phyloP scores from a whole-genome alignment of 2,888 invertebrate genomes.

The Drosophila macrospina region DNA sequence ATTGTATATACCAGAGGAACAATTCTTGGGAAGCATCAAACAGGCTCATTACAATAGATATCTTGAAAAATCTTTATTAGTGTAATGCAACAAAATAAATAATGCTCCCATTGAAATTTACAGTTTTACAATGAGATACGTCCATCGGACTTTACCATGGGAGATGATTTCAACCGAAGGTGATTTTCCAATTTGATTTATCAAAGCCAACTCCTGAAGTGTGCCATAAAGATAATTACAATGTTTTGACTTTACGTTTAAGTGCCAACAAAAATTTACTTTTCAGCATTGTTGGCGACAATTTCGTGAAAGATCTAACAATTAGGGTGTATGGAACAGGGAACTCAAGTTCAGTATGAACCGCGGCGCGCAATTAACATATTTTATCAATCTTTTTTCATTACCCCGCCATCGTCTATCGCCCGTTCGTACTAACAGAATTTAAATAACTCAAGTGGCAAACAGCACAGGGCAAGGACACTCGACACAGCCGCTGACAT shows the following conservation, averaged over 20 bases:
- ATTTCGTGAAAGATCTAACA: slow-evolving; percentile 54
- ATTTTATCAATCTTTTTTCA: slow-evolving; percentile 75
- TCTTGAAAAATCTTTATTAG: too few relatives aligned
- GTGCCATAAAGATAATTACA: slow-evolving; percentile 56
- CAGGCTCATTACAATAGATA: too few relatives aligned
- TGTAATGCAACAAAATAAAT: too few relatives aligned
- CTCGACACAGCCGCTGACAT: slow-evolving; percentile 54
- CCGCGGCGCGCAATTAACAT: slow-evolving; percentile 74
- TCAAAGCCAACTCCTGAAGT: slow-evolving; percentile 21
- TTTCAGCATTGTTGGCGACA: slow-evolving; percentile 75
- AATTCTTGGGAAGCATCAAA: not conserved
- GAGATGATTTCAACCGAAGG: not conserved
- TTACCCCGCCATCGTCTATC: slow-evolving; percentile 21
- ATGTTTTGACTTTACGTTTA: slow-evolving; percentile 1
- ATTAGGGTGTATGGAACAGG: slow-evolving; percentile 8
- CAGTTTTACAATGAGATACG: too few relatives aligned
- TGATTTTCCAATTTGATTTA: not conserved
- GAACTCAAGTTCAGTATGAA: slow-evolving; percentile 19
- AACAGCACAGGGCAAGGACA: slow-evolving; percentile 66
- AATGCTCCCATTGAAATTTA: too few relatives aligned
- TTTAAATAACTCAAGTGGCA: slow-evolving; percentile 79
- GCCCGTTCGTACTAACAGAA: slow-evolving; percentile 62
- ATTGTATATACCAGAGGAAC: not conserved
- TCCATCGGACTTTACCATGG: not conserved
- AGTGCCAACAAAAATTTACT: slow-evolving; percentile 72